A percentile compares a stretch with the other conserved stretches of the same genome.
These are phyloP conservation scores for Stegostoma tigrinum DNA, from an alignment of 2,113 vertebrate genomes.

Conservation along the genomic window DNA sequence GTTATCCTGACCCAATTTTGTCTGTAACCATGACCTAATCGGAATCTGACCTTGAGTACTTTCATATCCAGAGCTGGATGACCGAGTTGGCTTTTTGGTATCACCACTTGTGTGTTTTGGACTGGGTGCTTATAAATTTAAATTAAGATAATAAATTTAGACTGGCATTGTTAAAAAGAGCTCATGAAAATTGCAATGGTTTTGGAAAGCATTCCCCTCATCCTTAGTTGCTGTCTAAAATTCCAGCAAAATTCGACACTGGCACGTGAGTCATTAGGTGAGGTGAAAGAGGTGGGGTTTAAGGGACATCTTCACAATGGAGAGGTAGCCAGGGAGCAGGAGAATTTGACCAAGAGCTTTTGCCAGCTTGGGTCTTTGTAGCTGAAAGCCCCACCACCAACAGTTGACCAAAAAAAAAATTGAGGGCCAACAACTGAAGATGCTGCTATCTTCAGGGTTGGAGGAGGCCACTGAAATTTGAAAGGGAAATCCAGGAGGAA, in stretches of 20 bases:
- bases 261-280: background rate
- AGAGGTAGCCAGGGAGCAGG: background rate
- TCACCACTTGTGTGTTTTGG: no score
- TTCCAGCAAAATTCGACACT: background rate
- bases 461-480: background rate
- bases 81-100: no score
- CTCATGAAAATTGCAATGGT: no score
- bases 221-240: no score
- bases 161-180: no score
- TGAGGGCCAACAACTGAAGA: background rate
- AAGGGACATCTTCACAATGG: background rate
- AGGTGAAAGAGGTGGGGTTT: background rate
- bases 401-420: background rate
- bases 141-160: no score
- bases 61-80: no score
- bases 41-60: no score
- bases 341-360: background rate
- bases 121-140: no score
- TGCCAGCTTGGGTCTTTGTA: background rate
- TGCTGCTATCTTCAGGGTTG: background rate
- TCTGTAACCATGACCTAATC: no score
- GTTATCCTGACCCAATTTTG: no score
- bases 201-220: no score
- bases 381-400: background rate
- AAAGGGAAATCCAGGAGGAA: background rate